phyloP scores from a whole-genome alignment of 1,140 invertebrate species.

The Cherax quadricarinatus region DNA sequence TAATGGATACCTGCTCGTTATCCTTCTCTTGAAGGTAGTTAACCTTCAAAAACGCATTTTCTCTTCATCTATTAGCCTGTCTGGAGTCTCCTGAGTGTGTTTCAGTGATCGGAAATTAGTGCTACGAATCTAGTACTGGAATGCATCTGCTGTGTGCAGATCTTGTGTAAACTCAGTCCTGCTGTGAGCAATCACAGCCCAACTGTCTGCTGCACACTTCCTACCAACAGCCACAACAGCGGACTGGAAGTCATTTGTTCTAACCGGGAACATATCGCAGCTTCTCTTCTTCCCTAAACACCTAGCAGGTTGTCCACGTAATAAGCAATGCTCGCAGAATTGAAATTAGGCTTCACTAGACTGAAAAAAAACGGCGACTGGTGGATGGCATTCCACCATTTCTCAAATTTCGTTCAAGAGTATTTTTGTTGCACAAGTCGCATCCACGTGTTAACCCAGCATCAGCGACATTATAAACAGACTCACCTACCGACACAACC shows the following conservation, averaged over 20 bases:
- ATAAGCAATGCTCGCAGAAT: too few relatives aligned
- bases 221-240: conserved; percentile 3
- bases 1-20: conserved; percentile 36
- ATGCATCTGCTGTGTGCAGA: conserved; percentile 25
- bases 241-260: conserved; percentile 29
- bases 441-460: too few relatives aligned
- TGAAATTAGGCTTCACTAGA: too few relatives aligned
- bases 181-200: conserved; percentile 21
- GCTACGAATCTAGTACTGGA: conserved; percentile 22
- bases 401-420: too few relatives aligned
- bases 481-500: too few relatives aligned
- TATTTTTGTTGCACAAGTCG: too few relatives aligned
- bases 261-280: too few relatives aligned
- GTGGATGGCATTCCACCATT: too few relatives aligned
- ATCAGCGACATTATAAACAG: too few relatives aligned
- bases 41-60: too few relatives aligned
- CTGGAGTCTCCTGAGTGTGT: background rate
- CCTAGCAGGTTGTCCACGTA: conserved; percentile 17
- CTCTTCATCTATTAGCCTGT: background rate
- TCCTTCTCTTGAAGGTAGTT: conserved; percentile 33
- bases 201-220: background rate
- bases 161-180: conserved; percentile 10
- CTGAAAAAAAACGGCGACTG: too few relatives aligned
- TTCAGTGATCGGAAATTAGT: conserved; percentile 29
- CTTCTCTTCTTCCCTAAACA: conserved; percentile 15